Evolutionary conservation across 2,888 invertebrate genomes (phyloP), one percentile per base, ranked within the genome.

Genomic region (Ophioninae sp.): DNA sequence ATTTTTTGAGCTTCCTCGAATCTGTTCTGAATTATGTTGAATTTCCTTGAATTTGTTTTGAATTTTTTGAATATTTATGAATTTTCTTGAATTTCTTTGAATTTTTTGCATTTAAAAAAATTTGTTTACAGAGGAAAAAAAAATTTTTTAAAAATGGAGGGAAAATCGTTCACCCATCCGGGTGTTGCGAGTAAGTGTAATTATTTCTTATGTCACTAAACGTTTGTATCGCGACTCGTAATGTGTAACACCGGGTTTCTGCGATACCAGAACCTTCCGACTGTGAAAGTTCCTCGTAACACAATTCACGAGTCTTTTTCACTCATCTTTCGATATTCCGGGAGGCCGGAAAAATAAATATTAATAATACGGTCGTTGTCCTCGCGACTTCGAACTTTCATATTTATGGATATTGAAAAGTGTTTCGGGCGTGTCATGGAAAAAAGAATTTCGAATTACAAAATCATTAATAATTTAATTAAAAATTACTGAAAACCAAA

Each of bases 201-300:
- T 30, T 30, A 30, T 30, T 30, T 30, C 30, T 63, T 63, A 63
- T 30, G 63, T 63, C 30, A 30, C 30, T 51, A 37, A 63, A 30
- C 63, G 13, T 37, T 17, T n/a, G 20, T 20, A 51, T 51, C 51
- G 51, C 51, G 51, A 51, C 51, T 51, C n/a, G 8, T 20, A 39
- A 65, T 65, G 39, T 65, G 39, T n/a, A 39, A 20, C 65, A 20
- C 20, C 39, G 65, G 6, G 44, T 20, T 67, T 69, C 51, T 41
- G 2, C 17, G 51, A 0, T 30, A 7, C n/a, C 23, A 3, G 22
- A 65, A 8, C 44, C 17, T 10, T 8, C 20, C 10, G 17, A 20
- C 17, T 30, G 68, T 56, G 30, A 56, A 51, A 56, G 51, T 56
- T 20, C 44, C 30, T 51, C 8, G n/a, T 23, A 51, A 69, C 17